Conservation (phyloP, 2,888 invertebrate genomes). For the Polietes domitor region DNA sequence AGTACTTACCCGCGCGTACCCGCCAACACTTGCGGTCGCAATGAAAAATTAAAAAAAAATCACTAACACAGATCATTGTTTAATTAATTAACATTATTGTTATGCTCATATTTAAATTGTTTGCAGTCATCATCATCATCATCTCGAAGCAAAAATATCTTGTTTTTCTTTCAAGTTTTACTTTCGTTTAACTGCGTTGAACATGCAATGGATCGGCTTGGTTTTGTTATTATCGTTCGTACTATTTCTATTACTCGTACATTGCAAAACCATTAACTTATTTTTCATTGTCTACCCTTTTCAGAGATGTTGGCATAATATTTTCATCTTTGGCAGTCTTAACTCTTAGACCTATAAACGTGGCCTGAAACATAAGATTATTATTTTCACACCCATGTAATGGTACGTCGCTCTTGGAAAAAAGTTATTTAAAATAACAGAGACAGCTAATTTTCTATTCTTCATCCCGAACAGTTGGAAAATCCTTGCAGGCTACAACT, state of each 20-base stretch:
- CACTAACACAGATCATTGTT: slow-evolving; percentile 37
- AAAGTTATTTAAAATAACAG: too few relatives aligned
- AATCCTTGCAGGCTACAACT: too few relatives aligned
- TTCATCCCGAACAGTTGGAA: too few relatives aligned
- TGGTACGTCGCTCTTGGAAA: too few relatives aligned
- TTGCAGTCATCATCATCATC: neutral
- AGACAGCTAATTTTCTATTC: too few relatives aligned
- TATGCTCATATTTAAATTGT: slow-evolving; percentile 56
- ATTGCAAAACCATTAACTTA: neutral
- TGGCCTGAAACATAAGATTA: too few relatives aligned
- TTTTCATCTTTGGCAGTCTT: too few relatives aligned
- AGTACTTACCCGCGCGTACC: neutral
- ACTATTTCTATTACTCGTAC: slow-evolving; percentile 11
- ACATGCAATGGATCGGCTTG: slow-evolving; percentile 45
- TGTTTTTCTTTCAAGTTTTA: slow-evolving; percentile 48
- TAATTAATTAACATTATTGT: slow-evolving; percentile 61
- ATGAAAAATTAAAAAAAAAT: too few relatives aligned
- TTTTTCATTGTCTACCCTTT: neutral
- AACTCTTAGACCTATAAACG: too few relatives aligned
- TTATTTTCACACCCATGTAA: too few relatives aligned
- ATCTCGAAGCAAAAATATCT: neutral
- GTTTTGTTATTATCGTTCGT: slow-evolving; percentile 1
- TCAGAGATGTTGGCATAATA: neutral
- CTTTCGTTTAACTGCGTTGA: slow-evolving; percentile 53
- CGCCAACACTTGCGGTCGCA: too few relatives aligned